Evolutionary conservation across 2,113 vertebrate species (phyloP).

Genomic region (Ophthalmolycus amberensis): DNA sequence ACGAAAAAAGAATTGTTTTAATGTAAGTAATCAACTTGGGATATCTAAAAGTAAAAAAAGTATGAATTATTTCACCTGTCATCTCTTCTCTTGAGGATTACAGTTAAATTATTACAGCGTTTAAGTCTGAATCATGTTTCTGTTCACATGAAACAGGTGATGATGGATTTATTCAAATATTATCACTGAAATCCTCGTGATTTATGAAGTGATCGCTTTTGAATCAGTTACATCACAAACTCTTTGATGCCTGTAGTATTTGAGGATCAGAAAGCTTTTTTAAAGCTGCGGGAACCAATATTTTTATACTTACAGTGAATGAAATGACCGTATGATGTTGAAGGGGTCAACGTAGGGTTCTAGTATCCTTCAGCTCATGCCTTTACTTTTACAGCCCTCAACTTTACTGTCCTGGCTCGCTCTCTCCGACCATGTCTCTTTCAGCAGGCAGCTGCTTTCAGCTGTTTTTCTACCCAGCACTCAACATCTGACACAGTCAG

Average conservation of each 20-base stretch:
- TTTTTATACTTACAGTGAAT: neutral
- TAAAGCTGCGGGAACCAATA: neutral
- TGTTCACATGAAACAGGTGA: neutral
- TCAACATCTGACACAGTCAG: neutral
- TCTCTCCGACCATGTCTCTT: neutral
- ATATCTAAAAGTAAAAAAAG: too few relatives aligned
- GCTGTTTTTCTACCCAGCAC: neutral
- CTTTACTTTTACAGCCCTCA: neutral
- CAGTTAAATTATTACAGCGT: neutral
- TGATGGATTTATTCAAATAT: neutral
- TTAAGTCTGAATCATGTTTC: neutral
- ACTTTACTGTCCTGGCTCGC: too few relatives aligned
- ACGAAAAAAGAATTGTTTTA: too few relatives aligned
- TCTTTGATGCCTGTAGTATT: too few relatives aligned
- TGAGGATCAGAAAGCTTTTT: neutral
- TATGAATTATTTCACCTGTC: neutral
- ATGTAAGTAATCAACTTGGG: too few relatives aligned
- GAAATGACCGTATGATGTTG: neutral
- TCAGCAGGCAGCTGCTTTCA: neutral
- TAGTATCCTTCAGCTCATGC: neutral
- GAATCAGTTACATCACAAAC: neutral
- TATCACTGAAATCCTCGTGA: neutral
- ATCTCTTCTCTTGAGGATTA: too few relatives aligned
- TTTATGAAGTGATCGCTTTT: neutral
- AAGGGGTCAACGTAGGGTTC: neutral